These are phyloP conservation scores for Teleogryllus oceanicus DNA, from an alignment of 2,888 invertebrate species.

Conservation along the genomic window DNA sequence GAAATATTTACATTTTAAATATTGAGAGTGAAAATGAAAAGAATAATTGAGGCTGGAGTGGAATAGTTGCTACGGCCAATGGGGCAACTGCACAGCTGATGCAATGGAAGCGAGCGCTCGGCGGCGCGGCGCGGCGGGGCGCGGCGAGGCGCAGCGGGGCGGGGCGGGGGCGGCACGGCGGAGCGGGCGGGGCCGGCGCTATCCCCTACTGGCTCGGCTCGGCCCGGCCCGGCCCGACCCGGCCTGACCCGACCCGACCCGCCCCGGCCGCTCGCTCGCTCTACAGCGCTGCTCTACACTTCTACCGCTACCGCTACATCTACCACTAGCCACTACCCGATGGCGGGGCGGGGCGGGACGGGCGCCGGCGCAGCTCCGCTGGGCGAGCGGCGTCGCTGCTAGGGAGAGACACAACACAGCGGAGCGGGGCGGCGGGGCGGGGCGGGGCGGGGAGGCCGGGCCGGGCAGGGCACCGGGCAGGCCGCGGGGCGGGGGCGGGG, in stretches of 20 bases:
- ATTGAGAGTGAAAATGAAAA: not conserved
- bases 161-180: no score
- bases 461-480: no score
- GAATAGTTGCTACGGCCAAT: not conserved
- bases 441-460: no score
- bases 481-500: no score
- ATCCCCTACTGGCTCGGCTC: not conserved
- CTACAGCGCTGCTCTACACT: not conserved
- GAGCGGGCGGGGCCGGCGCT: no score
- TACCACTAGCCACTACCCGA: slow-evolving; percentile 10
- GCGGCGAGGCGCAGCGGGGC: not conserved
- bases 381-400: not conserved
- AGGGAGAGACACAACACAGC: not conserved
- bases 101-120: not conserved
- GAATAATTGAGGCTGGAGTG: not conserved
- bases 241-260: not conserved
- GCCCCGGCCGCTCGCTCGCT: not conserved
- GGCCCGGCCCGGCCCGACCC: not conserved
- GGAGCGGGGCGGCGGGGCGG: no score
- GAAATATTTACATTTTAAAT: not conserved
- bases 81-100: not conserved
- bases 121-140: not conserved
- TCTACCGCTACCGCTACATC: slow-evolving; percentile 2
- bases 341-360: not conserved
- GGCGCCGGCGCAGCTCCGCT: not conserved